Base-by-base conservation (phyloP, 2,888 invertebrate species). In the Perizoma affinitatum region DNA sequence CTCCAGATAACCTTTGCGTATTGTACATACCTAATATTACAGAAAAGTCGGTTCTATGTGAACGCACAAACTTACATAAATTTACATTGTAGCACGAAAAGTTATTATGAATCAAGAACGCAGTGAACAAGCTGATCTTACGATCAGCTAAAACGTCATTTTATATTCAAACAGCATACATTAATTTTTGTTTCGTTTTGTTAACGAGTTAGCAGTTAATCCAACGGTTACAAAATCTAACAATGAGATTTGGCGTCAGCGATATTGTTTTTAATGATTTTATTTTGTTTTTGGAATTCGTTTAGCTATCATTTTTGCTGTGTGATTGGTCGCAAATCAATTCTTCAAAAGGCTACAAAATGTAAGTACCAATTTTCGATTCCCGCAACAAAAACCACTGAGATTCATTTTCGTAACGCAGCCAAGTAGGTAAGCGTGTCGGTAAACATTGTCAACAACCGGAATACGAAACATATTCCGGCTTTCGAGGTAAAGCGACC, bases 121-220 rank as follows among this genome's bases (percentile, higher is more conserved):
- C n/a, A 45, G 54, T 55, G 44, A 33, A 44, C 61, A n/a, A 53
- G 44, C 52, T 47, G 42, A 48, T 52, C 41, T 47, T 11, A 35
- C 5, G 42, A 49, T 54, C 41, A 53, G 71, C 69, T 75, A 63
- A 69, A 76, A 72, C 68, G 71, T 63, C 48, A 67, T 73, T 78
- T 74, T 71, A 76, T 74, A 76, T 76, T 76, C 72, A 69, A 47
- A 67, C 72, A 77, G 78, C 77, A 75, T 76, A 75, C 75, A 78
- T 68, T 67, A 45, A 69, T 58, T 62, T 61, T 59, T 53, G 53
- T 54, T 38, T 52, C 53, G 43, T 73, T 71, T 61, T 63, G 67
- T 65, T 68, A 45, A 53, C 48, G 50, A 60, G 58, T 65, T 64
- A 63, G 59, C 59, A 42, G 61, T 60, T 63, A 62, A 61, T 63